These are phyloP conservation scores for Brenthis daphne DNA, from an alignment of 2,888 invertebrate genomes.

Conservation along the genomic window DNA sequence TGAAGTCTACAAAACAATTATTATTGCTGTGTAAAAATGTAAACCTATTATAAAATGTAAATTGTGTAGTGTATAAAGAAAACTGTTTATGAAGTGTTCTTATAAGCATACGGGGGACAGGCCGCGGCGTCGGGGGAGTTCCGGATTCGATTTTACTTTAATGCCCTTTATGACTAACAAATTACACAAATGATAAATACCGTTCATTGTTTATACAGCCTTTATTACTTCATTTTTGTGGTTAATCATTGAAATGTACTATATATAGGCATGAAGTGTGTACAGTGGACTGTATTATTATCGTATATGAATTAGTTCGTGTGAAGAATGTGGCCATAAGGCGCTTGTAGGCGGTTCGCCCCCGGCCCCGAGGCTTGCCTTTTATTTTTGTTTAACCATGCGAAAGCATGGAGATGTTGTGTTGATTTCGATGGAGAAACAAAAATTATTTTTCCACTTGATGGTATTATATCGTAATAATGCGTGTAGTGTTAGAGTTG, in stretches of 20 bases:
- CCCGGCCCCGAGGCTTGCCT: slow-evolving; percentile 57
- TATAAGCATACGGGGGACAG: slow-evolving; percentile 68
- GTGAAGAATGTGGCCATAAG: not conserved
- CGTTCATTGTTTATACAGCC: no score
- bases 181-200: no score
- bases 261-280: no score
- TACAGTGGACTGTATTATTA: not conserved
- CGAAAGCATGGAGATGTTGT: slow-evolving; percentile 67
- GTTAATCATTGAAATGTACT: no score
- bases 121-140: slow-evolving; percentile 31
- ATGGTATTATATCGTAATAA: slow-evolving; percentile 70
- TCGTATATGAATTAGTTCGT: not conserved
- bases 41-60: slow-evolving; percentile 79
- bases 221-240: no score
- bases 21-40: slow-evolving; percentile 81
- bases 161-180: no score
- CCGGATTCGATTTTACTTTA: slow-evolving; percentile 42
- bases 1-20: slow-evolving; percentile 78
- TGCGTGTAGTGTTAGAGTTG: slow-evolving; percentile 78
- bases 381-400: slow-evolving; percentile 72
- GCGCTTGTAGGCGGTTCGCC: slow-evolving; percentile 38
- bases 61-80: slow-evolving; percentile 79
- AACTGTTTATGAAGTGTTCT: slow-evolving; percentile 81
- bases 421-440: slow-evolving; percentile 76
- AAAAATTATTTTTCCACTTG: slow-evolving; percentile 81